Base-by-base conservation (phyloP, 2,888 invertebrate genomes). In the Petrolisthes cinctipes region DNA sequence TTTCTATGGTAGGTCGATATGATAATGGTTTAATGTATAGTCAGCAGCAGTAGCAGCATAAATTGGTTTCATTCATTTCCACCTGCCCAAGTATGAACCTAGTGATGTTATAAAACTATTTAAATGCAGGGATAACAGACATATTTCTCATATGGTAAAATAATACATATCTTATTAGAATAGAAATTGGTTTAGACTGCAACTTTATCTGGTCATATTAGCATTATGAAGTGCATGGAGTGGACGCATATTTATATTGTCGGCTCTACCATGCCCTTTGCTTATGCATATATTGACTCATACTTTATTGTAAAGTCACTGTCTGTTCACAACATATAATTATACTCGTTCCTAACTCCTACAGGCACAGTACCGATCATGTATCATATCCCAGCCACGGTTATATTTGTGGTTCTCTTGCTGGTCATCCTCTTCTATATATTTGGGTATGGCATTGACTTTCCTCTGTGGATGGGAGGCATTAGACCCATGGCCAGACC, bases 391-490 rank as follows among this genome's bases (percentile, higher is more conserved):
- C 82, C 75, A 37, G 88, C 88, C 78, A 88, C 88, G 11, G 51
- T 76, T 20, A 23, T 88, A 9, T 88, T 88, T 53, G n/a, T 88
- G 53, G 82, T 76, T n/a, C 57, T 88, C 54, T 51, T 88, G 11
- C 51, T 88, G 5, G 81, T 88, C 9, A 75, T 88, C 23, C 76
- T 88, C 23, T 88, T 88, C 81, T 83, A 79, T 14, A 53, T 56
- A 9, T 85, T 51, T 82, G 88, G 85, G 0, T 88, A 88, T 57
- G 88, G 88, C 0, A 85, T 88, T 51, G 85, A 88, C 76, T 88
- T 88, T 56, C 88, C 88, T 20, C n/a, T 88, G 14, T 85, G 88
- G 78, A 75, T 88, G 78, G 88, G 88, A 11, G 88, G 85, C 1
- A 78, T 82, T 66, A 76, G 85, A n/a, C 88, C 88, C 11, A 78